Evolutionary conservation across 1,140 invertebrate species (phyloP).

Genomic region (Cydia splendana): DNA sequence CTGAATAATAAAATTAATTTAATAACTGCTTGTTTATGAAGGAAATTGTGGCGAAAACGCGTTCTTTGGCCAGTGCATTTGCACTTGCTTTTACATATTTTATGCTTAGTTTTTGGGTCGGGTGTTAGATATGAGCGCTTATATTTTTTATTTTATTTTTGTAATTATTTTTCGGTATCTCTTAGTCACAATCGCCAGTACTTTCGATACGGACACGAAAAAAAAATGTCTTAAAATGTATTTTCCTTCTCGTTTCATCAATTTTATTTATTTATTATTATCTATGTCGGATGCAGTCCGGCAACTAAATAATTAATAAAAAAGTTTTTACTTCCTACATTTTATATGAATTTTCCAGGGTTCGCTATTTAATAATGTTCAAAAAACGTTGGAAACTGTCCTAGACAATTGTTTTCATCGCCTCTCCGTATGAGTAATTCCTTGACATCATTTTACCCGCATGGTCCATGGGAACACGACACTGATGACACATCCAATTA

Average conservation of each 20-base stretch:
- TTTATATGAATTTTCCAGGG: neutral
- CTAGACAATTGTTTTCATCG: neutral
- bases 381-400: neutral
- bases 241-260: too few relatives aligned
- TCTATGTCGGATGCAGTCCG: too few relatives aligned
- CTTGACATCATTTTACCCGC: conserved; percentile 4
- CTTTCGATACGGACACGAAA: too few relatives aligned
- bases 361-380: neutral
- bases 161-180: too few relatives aligned
- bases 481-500: neutral
- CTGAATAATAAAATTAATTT: neutral
- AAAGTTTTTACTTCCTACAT: too few relatives aligned
- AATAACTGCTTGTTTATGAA: neutral
- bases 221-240: too few relatives aligned
- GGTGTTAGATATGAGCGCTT: too few relatives aligned
- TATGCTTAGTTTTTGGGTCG: too few relatives aligned
- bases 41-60: neutral
- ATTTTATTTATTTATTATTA: too few relatives aligned
- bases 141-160: too few relatives aligned
- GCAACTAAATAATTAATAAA: too few relatives aligned
- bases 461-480: conserved; percentile 12
- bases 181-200: too few relatives aligned
- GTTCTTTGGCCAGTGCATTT: neutral
- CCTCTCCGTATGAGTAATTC: conserved; percentile 1
- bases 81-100: neutral